Evolutionary conservation across 2,888 invertebrate species (phyloP).

Genomic region (Drosophila trichaetosa): DNA sequence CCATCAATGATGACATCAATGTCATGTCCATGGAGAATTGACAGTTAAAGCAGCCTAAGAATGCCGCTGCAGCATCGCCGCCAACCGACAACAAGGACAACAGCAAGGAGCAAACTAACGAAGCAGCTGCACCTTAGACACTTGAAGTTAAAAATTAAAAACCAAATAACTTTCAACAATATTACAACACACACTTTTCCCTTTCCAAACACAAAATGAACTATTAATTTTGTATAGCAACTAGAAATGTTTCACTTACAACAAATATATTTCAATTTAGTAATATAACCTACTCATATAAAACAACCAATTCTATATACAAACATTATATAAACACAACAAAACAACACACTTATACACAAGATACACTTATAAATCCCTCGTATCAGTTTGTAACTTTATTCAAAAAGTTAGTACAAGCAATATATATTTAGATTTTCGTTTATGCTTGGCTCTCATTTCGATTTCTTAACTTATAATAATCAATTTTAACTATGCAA

Average conservation of each 20-base stretch:
- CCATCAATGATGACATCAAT: slow-evolving; percentile 93
- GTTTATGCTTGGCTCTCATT: slow-evolving; percentile 54
- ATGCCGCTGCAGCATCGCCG: slow-evolving; percentile 53
- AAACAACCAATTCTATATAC: slow-evolving; percentile 19
- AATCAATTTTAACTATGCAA: slow-evolving; percentile 48
- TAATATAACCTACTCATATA: slow-evolving; percentile 46
- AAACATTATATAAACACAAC: slow-evolving; percentile 36
- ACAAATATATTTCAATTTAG: slow-evolving; percentile 59
- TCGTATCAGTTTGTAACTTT: slow-evolving; percentile 51
- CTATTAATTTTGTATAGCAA: slow-evolving; percentile 56
- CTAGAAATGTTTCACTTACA: slow-evolving; percentile 48
- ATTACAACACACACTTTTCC: slow-evolving; percentile 14
- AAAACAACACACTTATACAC: slow-evolving; percentile 32
- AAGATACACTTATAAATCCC: slow-evolving; percentile 38
- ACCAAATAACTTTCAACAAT: slow-evolving; percentile 11
- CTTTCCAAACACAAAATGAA: slow-evolving; percentile 19
- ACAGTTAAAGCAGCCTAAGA: slow-evolving; percentile 84
- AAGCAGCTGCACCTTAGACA: slow-evolving; percentile 68
- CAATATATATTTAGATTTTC: slow-evolving; percentile 54
- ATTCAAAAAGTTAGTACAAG: slow-evolving; percentile 42
- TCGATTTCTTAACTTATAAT: slow-evolving; percentile 41
- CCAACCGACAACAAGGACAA: slow-evolving; percentile 8
- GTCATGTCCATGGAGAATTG: slow-evolving; percentile 91
- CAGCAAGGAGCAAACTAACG: slow-evolving; percentile 25
- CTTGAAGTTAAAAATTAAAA: slow-evolving; percentile 33